Base-by-base conservation (phyloP, 2,797 vertebrate species). In the Limosa lapponica region DNA sequence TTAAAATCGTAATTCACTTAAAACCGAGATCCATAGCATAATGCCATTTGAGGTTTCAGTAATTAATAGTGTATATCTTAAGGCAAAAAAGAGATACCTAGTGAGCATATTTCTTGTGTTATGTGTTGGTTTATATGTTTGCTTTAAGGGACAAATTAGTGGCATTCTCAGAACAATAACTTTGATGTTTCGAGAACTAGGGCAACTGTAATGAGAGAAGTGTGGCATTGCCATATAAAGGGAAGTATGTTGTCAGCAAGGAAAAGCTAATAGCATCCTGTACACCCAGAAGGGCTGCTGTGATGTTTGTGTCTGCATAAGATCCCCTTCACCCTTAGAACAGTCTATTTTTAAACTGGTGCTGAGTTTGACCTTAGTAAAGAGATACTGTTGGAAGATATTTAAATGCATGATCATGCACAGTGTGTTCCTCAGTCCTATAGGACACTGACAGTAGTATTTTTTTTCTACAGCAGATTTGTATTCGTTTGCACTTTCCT, bases 61-160 rank as follows among this genome's bases (percentile, higher is more conserved):
- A 93, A 91, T 96, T 95, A 96, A 78, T 61, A 69, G 37, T 34
- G 20, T 85, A 2, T 92, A 39, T 89, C 92, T 94, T 82, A 55
- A 93, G 95, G 89, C 62, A 91, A 93, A 88, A 93, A 55, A 82
- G 44, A 64, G 51, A 59, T 44, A 52, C 27, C 30, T 78, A 49
- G 66, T 93, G 57, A 96, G 61, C 37, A 59, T 91, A 92, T 95
- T 95, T 93, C 58, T 61, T 84, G 14, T 80, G 51, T 93, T 70
- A 88, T 16, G 8, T 79, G 52, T 84, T 95, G 80, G 43, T 97
- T 97, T 93, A 36, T 96, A 36, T 95, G 61, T 94, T 96, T 96
- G 86, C 95, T 97, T 96, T 95, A 92, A 97, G 96, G 90, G 61
- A 89, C 78, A 95, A 93, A 96, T 95, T 95, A 95, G 87, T 91